A percentile compares a stretch with the other conserved stretches of the same genome.
Evolutionary conservation across 1,140 invertebrate species (phyloP).

Genomic region (Drosophila murphyi): DNA sequence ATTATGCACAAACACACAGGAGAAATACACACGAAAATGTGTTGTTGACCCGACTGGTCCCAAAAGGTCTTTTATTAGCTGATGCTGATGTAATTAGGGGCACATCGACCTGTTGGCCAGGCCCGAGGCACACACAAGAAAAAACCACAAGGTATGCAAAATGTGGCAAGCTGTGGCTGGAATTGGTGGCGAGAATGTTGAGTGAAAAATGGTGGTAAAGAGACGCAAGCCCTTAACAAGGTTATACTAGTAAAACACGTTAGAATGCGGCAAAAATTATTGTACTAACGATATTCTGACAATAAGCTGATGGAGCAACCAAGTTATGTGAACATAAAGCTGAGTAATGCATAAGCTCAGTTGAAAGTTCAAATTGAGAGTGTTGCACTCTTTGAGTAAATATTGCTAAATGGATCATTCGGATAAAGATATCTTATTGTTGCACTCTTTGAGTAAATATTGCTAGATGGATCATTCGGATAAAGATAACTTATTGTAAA

Average conservation of each 20-base stretch:
- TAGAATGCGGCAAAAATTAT: neutral
- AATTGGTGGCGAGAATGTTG: neutral
- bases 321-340: no score
- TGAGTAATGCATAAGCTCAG: no score
- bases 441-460: neutral
- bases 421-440: neutral
- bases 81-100: slow-evolving; percentile 52
- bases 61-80: slow-evolving; percentile 41
- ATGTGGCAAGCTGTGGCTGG: neutral
- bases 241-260: slow-evolving; percentile 37
- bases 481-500: neutral
- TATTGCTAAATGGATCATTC: neutral
- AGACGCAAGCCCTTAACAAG: slow-evolving; percentile 39
- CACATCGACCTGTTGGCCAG: slow-evolving; percentile 48
- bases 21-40: neutral
- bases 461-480: neutral
- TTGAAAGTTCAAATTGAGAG: no score
- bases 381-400: neutral
- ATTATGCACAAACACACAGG: neutral
- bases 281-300: neutral
- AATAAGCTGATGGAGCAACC: neutral
- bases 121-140: slow-evolving; percentile 12
- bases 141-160: slow-evolving; percentile 1
- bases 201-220: neutral
- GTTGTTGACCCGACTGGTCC: slow-evolving; percentile 23